Evolutionary conservation across 1,140 invertebrate genomes (phyloP).

Genomic region (Drosophila bocki): DNA sequence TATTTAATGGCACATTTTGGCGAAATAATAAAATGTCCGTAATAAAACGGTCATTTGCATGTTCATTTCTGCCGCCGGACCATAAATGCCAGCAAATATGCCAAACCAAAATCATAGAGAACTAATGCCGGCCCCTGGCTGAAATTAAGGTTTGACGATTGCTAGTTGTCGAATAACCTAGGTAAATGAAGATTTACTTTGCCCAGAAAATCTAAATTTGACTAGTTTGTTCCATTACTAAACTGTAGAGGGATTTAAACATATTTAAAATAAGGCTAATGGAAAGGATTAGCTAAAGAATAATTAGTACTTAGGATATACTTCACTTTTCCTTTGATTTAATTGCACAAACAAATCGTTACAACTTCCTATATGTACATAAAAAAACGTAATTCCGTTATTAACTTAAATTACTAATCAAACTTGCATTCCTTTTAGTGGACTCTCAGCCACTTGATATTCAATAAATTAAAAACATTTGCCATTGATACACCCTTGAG

Average conservation of each 20-base stretch:
- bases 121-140: conserved; percentile 2
- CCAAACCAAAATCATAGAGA: conserved; percentile 1
- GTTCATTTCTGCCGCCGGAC: conserved; percentile 48
- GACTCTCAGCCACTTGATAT: neutral
- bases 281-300: no score
- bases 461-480: neutral
- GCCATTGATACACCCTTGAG: neutral
- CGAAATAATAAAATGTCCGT: conserved; percentile 73
- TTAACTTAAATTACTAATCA: neutral
- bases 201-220: no score
- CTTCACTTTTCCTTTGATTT: neutral
- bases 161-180: conserved; percentile 37
- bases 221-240: no score
- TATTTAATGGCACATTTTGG: conserved; percentile 72
- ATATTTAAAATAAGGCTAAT: no score
- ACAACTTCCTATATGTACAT: neutral
- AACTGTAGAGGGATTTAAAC: no score
- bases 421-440: neutral
- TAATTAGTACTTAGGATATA: no score
- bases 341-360: neutral
- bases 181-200: conserved; percentile 1
- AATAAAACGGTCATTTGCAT: conserved; percentile 76
- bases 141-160: conserved; percentile 60
- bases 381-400: neutral
- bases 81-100: conserved; percentile 52